Base-by-base conservation (phyloP, 2,113 vertebrate species). In the Rhea americana region DNA sequence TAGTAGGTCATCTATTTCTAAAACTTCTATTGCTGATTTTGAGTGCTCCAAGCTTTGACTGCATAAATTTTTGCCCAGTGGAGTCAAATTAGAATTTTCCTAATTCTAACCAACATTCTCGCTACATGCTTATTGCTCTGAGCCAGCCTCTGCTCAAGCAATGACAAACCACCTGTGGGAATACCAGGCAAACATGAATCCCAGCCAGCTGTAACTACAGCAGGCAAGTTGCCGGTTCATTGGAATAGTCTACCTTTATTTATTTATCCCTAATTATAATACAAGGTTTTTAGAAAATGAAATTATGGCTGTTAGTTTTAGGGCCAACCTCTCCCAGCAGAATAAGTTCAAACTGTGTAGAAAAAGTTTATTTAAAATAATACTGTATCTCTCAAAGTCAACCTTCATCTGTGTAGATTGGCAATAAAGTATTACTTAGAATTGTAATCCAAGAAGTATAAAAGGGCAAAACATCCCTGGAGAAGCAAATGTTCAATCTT, bases 191-290 rank as follows among this genome's bases (percentile, higher is more conserved):
- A 85, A 74, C 26, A 67, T 37, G 56, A 93, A 85, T 91, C 82
- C 82, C 87, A 82, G 79, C 82, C 94, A 96, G 93, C 82, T 96
- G 91, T 93, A 93, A 81, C 79, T 81, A 61, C 85, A 94, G 91
- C 72, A 93, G 94, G 93, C 26, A 92, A 90, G 70, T 92, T 77
- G 35, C 25, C 92, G 93, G 65, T 93, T 93, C 85, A 85, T 50
- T 92, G 70, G 72, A 93, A 72, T 78, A 90, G 80, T 59, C 72
- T 85, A 88, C 61, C 39, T 77, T 90, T 92, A 96, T 87, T 95
- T 93, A 93, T 94, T 68, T 89, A 87, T 84, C 25, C 32, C 45
- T 91, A 85, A 83, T 85, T 92, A 85, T 71, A 89, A 78, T 47
- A 81, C 74, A 83, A 83, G 75, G 30, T 53, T 93, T 89, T 91